Conservation (phyloP, 2,113 vertebrate genomes). For the Takifugu flavidus region DNA sequence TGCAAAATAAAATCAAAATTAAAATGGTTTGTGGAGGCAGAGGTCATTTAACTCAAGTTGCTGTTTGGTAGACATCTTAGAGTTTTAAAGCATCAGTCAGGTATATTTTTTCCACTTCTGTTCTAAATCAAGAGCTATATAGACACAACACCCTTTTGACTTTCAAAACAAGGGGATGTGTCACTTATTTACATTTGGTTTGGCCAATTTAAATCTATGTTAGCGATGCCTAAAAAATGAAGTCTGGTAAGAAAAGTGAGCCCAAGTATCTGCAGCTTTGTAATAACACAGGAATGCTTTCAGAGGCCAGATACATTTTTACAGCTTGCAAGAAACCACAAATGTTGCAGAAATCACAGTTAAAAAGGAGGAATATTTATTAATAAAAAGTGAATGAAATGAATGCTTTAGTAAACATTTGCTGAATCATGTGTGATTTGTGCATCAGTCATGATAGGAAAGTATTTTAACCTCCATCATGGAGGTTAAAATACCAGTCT, state of each 20-base stretch:
- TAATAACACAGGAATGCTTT: slow-evolving; percentile 37
- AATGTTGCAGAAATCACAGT: slow-evolving; percentile 36
- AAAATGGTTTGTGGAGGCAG: slow-evolving; percentile 50
- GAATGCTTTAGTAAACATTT: too few relatives aligned
- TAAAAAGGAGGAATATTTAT: slow-evolving; percentile 28
- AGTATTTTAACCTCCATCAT: neutral
- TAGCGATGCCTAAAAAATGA: slow-evolving; percentile 45
- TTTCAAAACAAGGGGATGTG: slow-evolving; percentile 49
- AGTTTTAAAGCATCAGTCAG: slow-evolving; percentile 30
- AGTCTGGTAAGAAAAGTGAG: slow-evolving; percentile 30
- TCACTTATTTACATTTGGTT: slow-evolving; percentile 52
- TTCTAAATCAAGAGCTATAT: slow-evolving; percentile 29
- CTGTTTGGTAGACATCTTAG: slow-evolving; percentile 33
- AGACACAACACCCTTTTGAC: slow-evolving; percentile 39
- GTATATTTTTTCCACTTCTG: slow-evolving; percentile 53
- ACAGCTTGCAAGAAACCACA: slow-evolving; percentile 36
- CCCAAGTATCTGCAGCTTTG: slow-evolving; percentile 27
- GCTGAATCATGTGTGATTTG: slow-evolving; percentile 4
- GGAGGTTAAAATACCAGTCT: too few relatives aligned
- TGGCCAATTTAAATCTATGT: slow-evolving; percentile 34
- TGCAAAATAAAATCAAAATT: slow-evolving; percentile 52
- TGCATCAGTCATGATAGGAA: slow-evolving; percentile 12
- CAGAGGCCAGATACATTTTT: slow-evolving; percentile 35
- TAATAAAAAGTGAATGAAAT: neutral
- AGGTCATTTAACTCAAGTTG: slow-evolving; percentile 35